These are phyloP conservation scores for Tuberolachnus salignus DNA, from an alignment of 2,888 invertebrate species.

Conservation along the genomic window DNA sequence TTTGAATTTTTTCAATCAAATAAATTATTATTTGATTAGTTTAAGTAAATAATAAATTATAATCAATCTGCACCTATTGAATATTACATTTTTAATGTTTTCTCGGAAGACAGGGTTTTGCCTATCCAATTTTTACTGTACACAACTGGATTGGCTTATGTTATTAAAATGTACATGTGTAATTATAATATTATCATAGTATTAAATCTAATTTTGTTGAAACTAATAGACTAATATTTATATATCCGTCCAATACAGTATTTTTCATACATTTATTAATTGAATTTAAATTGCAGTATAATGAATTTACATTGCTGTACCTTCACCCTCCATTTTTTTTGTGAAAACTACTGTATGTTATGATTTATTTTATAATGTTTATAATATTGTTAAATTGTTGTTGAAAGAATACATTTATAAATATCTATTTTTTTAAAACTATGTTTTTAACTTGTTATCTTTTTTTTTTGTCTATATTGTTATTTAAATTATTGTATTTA, in stretches of 20 bases:
- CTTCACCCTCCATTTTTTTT: no score
- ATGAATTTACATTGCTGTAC: not conserved
- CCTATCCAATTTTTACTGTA: not conserved
- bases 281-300: not conserved
- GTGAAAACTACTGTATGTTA: not conserved
- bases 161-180: not conserved
- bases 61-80: no score
- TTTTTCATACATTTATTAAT: not conserved
- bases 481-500: slow-evolving; percentile 35
- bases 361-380: slow-evolving; percentile 20
- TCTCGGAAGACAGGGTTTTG: not conserved
- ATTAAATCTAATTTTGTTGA: slow-evolving; percentile 26
- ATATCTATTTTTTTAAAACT: slow-evolving; percentile 28
- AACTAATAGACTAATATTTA: slow-evolving; percentile 55
- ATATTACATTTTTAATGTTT: not conserved
- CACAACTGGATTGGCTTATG: not conserved
- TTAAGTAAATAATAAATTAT: not conserved
- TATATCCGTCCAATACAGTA: not conserved
- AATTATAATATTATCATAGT: slow-evolving; percentile 11
- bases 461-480: slow-evolving; percentile 14
- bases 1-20: slow-evolving; percentile 1
- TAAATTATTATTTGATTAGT: slow-evolving; percentile 39
- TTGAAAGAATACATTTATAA: slow-evolving; percentile 16
- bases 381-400: slow-evolving; percentile 41
- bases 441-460: slow-evolving; percentile 35